Evolutionary conservation across 2,797 vertebrate species (phyloP), one percentile per base, ranked within the genome.

Genomic region (Threskiornis aethiopicus): DNA sequence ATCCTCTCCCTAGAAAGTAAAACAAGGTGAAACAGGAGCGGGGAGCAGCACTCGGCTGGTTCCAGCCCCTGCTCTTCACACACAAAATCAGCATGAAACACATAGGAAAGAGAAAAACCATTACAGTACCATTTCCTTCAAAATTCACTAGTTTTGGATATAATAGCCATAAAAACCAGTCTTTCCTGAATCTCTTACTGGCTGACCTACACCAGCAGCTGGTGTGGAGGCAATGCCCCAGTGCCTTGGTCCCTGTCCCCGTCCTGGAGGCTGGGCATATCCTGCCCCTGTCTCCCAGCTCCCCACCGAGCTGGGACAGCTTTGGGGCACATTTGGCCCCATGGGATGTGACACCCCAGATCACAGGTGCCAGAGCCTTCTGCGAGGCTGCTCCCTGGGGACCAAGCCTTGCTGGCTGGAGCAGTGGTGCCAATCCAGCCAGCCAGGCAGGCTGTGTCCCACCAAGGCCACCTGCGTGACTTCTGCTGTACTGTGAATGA

Each of bases 271-370:
- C 55, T 54, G 47, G 18, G 37, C 9, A 35, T 5, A 28, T 41
- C 13, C 28, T 46, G 80, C 5, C 0, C 14, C n/a, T n/a, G 15
- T 37, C 54, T 57, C 78, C 41, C 62, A 72, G 16, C 17, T 90
- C 54, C 37, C 16, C 0, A 0, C 28, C 0, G 0, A 71, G 70
- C 59, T 52, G 64, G 46, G 58, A 46, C 18, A 78, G 28, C 22
- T 52, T 16, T 47, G 47, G 15, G 31, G 37, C 37, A 25, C 41
- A 1, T 16, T 33, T 2, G 15, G 20, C n/a, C 44, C 16, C 1
- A 0, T 3, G 19, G 22, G 65, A 31, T n/a, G 46, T 54, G 77
- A 65, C 57, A 52, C 1, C 25, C 13, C 14, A 35, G 54, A 42
- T 54, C 66, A 79, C 49, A 51, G 78, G 10, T 3, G 4, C 46